Evolutionary conservation across 2,888 invertebrate genomes (phyloP).

Genomic region (Ephialtes manifestator): DNA sequence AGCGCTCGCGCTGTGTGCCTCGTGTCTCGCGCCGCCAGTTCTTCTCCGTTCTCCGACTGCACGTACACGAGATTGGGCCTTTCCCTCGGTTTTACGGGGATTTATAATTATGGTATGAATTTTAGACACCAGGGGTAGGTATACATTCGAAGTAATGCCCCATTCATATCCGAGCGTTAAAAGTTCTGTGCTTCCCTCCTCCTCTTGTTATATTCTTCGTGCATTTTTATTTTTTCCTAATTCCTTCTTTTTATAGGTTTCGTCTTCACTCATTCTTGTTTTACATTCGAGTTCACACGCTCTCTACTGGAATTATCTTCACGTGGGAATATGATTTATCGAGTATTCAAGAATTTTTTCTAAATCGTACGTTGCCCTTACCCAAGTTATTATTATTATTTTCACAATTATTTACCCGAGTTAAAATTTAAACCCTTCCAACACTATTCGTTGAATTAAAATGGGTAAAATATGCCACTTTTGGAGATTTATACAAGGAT

Average conservation of each 20-base stretch:
- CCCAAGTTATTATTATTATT: not conserved
- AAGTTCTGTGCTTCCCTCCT: not conserved
- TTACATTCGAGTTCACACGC: constrained; percentile 44
- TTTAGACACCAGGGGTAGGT: constrained; percentile 69
- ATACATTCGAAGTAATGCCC: constrained; percentile 71
- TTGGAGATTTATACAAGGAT: no score
- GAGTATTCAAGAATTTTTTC: not conserved
- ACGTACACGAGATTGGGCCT: constrained; percentile 28
- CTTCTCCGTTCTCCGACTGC: constrained; percentile 35
- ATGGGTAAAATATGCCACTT: no score
- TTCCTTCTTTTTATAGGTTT: constrained; percentile 20
- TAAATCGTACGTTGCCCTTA: not conserved
- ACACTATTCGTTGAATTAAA: no score
- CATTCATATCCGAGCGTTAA: constrained; percentile 64
- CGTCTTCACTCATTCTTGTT: constrained; percentile 20
- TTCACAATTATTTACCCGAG: no score
- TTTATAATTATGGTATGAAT: constrained; percentile 78
- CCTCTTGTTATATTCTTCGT: constrained; percentile 31
- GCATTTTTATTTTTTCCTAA: constrained; percentile 21
- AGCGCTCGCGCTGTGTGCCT: constrained; percentile 56
- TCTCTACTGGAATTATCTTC: constrained; percentile 12
- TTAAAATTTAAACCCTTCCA: no score
- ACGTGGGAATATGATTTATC: constrained; percentile 11
- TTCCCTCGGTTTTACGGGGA: constrained; percentile 25
- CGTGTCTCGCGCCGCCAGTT: constrained; percentile 4